Base-by-base conservation (phyloP, 2,888 invertebrate genomes). In the Meghimatium bilineatum region DNA sequence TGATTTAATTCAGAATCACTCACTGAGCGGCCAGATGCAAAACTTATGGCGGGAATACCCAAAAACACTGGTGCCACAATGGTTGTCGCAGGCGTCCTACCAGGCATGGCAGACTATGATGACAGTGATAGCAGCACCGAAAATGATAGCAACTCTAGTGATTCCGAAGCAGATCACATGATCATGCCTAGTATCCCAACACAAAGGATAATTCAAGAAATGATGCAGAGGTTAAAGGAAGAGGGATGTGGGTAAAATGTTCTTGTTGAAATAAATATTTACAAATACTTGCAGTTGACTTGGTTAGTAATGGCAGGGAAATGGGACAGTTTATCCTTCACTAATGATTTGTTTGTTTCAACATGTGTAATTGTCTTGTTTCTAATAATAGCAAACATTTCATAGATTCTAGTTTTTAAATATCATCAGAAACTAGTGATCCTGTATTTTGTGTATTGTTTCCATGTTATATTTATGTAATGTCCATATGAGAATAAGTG, bases 21-120 rank as follows among this genome's bases (percentile, higher is more conserved):
- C 26, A 44, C 75, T 36, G 82, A 83, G 36, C 56, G 63, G 49
- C 82, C 82, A 44, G 86, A 86, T 72, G 85, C 83, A 60, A 83
- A 82, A 67, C 72, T 86, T 52, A 83, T 86, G 86, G 85, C 85
- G 29, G 79, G 75, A 32, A 78, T 85, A 34, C 81, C 85, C 32
- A 36, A 32, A 29, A 75, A 71, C n/a, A 80, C 75, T 20, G 84
- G 84, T 32, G 52, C 82, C 63, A 89, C 89, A 32, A 78, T 83
- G 71, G 87, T 83, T 60, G 89, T 91, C n/a, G 89, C 90, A 14
- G 91, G 90, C 12, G 85, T 91, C 49, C 85, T 91, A 75, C 90
- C 91, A n/a, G 90, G 90, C 56, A 87, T 91, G 49, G 89, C 89
- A 36, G 87, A 89, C 29, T 91, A 91, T 84, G 87, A 85, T 1